Base-by-base conservation (phyloP, 1,140 invertebrate genomes). In the Zaprionus africanus region DNA sequence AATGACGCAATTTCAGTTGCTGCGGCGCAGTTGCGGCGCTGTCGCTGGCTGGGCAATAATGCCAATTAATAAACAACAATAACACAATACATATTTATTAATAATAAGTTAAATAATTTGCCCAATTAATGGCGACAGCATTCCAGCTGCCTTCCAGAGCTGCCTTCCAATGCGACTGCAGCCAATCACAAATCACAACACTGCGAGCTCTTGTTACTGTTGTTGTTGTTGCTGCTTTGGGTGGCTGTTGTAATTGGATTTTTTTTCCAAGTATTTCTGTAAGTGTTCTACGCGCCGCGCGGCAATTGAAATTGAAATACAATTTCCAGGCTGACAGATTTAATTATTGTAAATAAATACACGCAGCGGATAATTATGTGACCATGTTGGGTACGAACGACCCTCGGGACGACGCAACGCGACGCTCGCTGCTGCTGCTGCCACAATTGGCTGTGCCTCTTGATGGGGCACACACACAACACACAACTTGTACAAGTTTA, bases 91-190 rank as follows among this genome's bases (percentile, higher is more conserved):
- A 85, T 86, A 85, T 85, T 85, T 85, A 85, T 85, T 79, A 86
- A 86, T 86, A 85, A 86, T 86, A 80, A 85, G 82, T 86, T 62
- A 78, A 85, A 86, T 85, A 85, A 85, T 85, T 85, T 86, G 81
- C 66, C 82, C 82, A 85, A 85, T 85, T 86, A 85, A 86, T 76
- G 66, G 79, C 82, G 69, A 79, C 82, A 79, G 59, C 79, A 85
- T 85, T 86, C 82, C 78, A 70, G 49, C 61, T 63, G 58, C 46
- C 56, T 68, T 67, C 56, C 71, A 74, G 56, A 74, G 56, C 63
- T 60, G 58, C 38, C 38, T 60, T 59, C 57, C 62, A 73, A 31
- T n/a, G 59, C 28, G 11, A 28, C 49, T 70, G 60, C 58, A 28
- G 36, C 69, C 63, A 76, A 66, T 77, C 78, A 65, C 31, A 72